Percentiles rank a stretch among this genome's conserved stretches.
Conservation (phyloP, 2,113 vertebrate genomes). For the Ciconia boyciana region DNA sequence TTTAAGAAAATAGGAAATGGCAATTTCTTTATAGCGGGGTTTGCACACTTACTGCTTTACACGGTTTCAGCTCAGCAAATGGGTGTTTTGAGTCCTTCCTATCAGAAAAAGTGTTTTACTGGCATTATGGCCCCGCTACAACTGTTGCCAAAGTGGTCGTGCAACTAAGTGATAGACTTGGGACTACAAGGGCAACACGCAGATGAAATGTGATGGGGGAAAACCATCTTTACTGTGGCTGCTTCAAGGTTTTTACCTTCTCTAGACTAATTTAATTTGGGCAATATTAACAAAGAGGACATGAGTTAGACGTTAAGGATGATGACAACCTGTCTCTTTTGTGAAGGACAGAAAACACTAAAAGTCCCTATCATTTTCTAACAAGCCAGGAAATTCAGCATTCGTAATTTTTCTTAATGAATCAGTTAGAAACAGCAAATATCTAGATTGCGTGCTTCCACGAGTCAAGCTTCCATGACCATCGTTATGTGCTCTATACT, state of each 20-base stretch:
- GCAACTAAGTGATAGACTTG: background rate
- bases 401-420: background rate
- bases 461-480: background rate
- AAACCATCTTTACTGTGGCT: background rate
- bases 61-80: background rate
- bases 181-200: background rate
- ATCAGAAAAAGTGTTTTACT: background rate
- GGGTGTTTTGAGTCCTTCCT: background rate
- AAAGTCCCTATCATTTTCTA: background rate
- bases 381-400: background rate
- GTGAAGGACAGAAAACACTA: background rate
- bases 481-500: fast-evolving
- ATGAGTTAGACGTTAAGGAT: background rate
- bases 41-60: background rate
- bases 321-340: background rate
- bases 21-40: background rate
- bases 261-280: background rate
- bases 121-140: background rate
- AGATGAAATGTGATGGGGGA: background rate
- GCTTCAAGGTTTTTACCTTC: background rate
- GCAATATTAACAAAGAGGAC: background rate
- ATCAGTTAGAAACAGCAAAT: background rate
- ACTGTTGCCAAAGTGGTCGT: background rate
- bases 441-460: fast-evolving
- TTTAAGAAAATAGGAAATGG: background rate